Evolutionary conservation across 2,113 vertebrate species (phyloP), one percentile per base, ranked within the genome.

Genomic region (Tor tambroides): DNA sequence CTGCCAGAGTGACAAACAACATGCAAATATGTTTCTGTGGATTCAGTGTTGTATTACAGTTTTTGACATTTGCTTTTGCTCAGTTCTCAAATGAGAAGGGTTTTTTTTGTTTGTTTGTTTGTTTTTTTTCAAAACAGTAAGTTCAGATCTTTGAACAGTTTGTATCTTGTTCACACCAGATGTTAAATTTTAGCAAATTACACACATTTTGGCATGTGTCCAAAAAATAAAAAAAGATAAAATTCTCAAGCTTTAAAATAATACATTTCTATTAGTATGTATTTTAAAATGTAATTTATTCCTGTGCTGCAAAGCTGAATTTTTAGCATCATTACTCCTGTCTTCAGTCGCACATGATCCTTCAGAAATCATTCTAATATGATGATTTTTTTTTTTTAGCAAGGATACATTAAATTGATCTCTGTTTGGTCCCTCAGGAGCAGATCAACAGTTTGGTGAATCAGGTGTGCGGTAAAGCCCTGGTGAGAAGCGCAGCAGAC

Each of bases 371-470:
- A 17, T 51, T 59, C 54, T 23, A 59, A 59, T 59, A 59, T 23
- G 2, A 6, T 3, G 17, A 51, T 21, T 21, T 19, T 0, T 56
- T 56, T 21, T 2, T 17, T 23, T 19, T 54, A 6, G 17, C 51
- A 54, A 19, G 51, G 1, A 54, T 7, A 59, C 54, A 23, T 59
- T 21, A 7, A 21, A 21, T 7, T 56, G 1, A 2, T 61, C 2
- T 28, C 0, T 72, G 7, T 82, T 21, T 56, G 23, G 8, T n/a
- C 41, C 56, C 61, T 11, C 93, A 99, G 98, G 98, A 99, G 92
- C 98, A 99, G 94, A 99, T 99, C 88, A 96, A 97, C 95, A 97
- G 95, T 92, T 92, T 99, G 93, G 98, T 99, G 95, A 98, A 96
- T 94, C 97, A 98, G 93, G 98, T 99, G 93, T 97, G 97, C 86